These are phyloP conservation scores for Pseudois nayaur DNA, from an alignment of 2,113 vertebrate species.

Conservation along the genomic window DNA sequence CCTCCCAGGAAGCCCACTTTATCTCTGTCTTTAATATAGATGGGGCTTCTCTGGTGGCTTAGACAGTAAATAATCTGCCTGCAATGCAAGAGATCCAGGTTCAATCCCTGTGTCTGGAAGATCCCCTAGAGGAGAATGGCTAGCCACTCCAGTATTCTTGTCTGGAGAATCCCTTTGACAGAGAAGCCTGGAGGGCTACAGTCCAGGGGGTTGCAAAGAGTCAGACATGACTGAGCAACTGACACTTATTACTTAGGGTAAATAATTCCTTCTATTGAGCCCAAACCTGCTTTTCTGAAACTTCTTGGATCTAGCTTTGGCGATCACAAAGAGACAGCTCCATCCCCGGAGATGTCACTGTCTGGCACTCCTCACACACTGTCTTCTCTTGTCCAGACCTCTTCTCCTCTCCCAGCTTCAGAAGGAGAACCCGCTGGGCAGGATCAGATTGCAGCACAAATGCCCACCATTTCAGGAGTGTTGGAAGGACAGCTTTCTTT, in stretches of 20 bases:
- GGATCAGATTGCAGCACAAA: fast-evolving
- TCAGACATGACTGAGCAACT: background rate
- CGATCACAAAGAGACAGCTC: background rate
- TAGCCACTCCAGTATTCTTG: background rate
- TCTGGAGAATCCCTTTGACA: background rate
- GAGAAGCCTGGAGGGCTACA: background rate
- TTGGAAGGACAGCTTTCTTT: background rate
- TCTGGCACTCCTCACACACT: background rate
- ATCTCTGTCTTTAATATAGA: background rate
- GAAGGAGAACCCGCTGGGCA: background rate
- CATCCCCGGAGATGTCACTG: background rate
- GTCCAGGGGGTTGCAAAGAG: background rate
- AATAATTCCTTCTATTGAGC: background rate
- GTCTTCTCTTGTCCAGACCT: background rate
- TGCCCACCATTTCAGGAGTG: background rate
- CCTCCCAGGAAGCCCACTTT: background rate
- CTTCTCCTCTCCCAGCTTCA: background rate
- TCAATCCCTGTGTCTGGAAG: background rate
- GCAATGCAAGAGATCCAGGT: background rate
- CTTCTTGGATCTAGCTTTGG: background rate
- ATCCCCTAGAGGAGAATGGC: background rate
- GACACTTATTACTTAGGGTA: background rate
- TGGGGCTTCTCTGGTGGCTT: background rate
- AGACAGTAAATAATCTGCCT: background rate
- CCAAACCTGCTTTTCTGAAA: background rate